phyloP scores from a whole-genome alignment of 2,113 vertebrate genomes.

The Chrysemys picta region DNA sequence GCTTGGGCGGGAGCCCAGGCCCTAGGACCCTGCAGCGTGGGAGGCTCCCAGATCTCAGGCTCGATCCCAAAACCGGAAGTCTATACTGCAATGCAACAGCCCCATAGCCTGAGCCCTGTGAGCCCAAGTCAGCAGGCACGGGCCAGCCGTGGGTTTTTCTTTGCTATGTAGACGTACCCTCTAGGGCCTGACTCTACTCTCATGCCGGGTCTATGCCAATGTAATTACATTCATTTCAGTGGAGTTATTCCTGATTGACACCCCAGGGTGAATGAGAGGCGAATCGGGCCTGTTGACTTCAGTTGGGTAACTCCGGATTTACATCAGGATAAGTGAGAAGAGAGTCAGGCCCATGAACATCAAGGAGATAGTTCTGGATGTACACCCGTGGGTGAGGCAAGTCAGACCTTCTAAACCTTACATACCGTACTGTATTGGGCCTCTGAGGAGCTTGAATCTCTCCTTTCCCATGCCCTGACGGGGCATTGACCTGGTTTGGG shows the following conservation, averaged over 20 bases:
- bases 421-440: neutral
- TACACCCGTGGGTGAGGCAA: neutral
- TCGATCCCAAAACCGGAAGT: neutral
- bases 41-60: neutral
- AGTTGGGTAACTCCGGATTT: rapidly evolving
- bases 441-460: neutral
- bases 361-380: rapidly evolving
- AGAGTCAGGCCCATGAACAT: neutral
- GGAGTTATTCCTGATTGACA: neutral
- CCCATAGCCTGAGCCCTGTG: neutral
- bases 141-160: neutral
- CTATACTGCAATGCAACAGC: too few species aligned
- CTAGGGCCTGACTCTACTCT: neutral
- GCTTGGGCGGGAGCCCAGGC: too few species aligned
- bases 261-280: neutral
- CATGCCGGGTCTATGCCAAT: neutral
- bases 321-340: neutral
- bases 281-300: neutral
- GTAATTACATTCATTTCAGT: neutral
- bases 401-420: neutral
- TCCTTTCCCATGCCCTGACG: constrained; percentile 18
- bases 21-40: neutral
- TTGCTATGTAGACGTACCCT: too few species aligned
- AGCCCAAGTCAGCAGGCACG: neutral
- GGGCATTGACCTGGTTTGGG: constrained; percentile 29